Evolutionary conservation across 2,113 vertebrate species (phyloP).

Genomic region (Nesoenas mayeri): DNA sequence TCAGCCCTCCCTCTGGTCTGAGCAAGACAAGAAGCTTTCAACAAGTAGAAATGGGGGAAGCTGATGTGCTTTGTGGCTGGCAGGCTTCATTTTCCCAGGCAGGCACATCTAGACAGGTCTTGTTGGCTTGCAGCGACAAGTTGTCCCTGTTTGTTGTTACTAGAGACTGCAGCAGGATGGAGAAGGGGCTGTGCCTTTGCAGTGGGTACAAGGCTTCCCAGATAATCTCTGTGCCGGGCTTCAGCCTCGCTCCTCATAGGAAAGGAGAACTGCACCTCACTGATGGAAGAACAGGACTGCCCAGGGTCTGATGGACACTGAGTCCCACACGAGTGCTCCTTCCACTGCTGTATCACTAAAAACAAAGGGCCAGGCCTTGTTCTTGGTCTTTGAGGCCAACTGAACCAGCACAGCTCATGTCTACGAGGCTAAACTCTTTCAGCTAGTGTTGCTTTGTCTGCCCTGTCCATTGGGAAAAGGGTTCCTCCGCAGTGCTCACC

Average conservation of each 20-base stretch:
- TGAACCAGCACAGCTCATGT: neutral
- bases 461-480: neutral
- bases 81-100: neutral
- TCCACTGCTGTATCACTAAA: neutral
- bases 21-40: neutral
- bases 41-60: neutral
- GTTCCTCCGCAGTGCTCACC: neutral
- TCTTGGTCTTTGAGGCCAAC: neutral
- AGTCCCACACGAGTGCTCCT: neutral
- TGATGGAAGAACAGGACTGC: neutral
- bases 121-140: neutral
- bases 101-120: neutral
- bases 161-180: neutral
- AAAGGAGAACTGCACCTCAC: neutral
- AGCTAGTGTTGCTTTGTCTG: neutral
- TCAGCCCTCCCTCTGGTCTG: neutral
- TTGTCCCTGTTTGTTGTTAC: neutral
- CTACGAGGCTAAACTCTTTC: neutral
- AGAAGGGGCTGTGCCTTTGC: neutral
- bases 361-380: neutral
- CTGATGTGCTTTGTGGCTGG: neutral
- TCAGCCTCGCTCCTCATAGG: accelerated
- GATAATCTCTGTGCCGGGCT: neutral
- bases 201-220: accelerated
- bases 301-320: neutral